Evolutionary conservation across 2,888 invertebrate species (phyloP), one percentile per base, ranked within the genome.

Genomic region (Ophion slaviceki): DNA sequence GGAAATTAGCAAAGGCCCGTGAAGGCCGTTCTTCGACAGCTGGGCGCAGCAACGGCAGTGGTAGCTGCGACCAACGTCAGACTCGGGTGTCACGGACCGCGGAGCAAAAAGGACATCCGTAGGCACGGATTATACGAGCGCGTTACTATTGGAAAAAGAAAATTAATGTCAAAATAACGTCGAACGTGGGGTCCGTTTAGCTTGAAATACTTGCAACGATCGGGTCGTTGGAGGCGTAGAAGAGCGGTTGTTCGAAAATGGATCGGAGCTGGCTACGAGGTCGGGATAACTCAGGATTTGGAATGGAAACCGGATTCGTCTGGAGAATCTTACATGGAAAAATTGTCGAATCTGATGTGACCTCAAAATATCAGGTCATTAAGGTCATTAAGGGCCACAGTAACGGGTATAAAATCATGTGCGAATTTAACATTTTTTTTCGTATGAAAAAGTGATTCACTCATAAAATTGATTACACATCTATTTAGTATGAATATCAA

Each of bases 1-100:
- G 82, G 68, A 86, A 86, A 86, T 86, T 86, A 86, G 85, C 82
- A 86, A 80, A 86, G 80, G 80, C 82, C 72, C 72, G 85, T 85
- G 85, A 86, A 86, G 85, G 85, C 85, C 85, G 85, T 47, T 47
- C 53, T 4, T 53, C 32, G 72, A 78, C 67, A 64, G 67, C 57
- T 72, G 77, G 77, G 82, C 82, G 82, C 80, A 76, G 85, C 82
- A 75, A 66, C 75, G 62, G 47, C 68, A 11, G 80, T 66, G 57
- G 80, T 68, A 64, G 74, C 71, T 59, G 75, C 71, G 61, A 61
- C 75, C 47, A 45, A 62, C 74, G 61, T 70, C 32, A 36, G 72
- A 66, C 79, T 67, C 72, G 76, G 77, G 77, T 82, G 76, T 86
- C 82, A 82, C 82, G 82, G 85, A 74, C 80, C 72, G 74, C 64